Evolutionary conservation across 2,888 invertebrate species (phyloP).

Genomic region (Heteromurus nitidus): DNA sequence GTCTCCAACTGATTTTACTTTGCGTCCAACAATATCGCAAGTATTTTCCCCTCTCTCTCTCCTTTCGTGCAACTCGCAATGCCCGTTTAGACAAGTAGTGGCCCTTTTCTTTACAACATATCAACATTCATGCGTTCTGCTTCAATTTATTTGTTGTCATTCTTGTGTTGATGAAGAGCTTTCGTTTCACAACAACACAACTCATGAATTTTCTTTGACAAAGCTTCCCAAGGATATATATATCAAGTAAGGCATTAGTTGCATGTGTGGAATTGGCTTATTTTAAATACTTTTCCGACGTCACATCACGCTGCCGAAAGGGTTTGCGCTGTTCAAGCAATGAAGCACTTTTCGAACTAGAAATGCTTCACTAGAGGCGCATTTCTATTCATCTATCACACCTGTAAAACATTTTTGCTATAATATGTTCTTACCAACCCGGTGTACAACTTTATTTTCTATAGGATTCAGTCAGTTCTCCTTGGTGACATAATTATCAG

Average conservation of each 20-base stretch:
- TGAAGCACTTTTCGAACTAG: too few relatives aligned
- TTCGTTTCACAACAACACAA: background rate
- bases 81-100: too few relatives aligned
- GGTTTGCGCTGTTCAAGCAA: background rate
- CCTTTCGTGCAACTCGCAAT: constrained; percentile 10
- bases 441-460: too few relatives aligned
- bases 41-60: constrained; percentile 6
- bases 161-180: constrained; percentile 18
- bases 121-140: constrained; percentile 25
- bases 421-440: too few relatives aligned
- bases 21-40: background rate
- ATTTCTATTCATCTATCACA: too few relatives aligned
- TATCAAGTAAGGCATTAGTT: constrained; percentile 6
- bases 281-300: background rate
- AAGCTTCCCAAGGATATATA: background rate
- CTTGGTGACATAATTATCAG: constrained; percentile 34
- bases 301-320: background rate
- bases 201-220: constrained; percentile 1
- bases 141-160: constrained; percentile 41
- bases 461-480: too few relatives aligned
- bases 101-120: too few relatives aligned
- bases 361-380: too few relatives aligned
- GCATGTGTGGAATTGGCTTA: background rate
- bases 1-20: constrained; percentile 51
- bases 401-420: background rate